These are phyloP conservation scores for Hylaea fasciaria DNA, from an alignment of 2,888 invertebrate species.

Conservation along the genomic window DNA sequence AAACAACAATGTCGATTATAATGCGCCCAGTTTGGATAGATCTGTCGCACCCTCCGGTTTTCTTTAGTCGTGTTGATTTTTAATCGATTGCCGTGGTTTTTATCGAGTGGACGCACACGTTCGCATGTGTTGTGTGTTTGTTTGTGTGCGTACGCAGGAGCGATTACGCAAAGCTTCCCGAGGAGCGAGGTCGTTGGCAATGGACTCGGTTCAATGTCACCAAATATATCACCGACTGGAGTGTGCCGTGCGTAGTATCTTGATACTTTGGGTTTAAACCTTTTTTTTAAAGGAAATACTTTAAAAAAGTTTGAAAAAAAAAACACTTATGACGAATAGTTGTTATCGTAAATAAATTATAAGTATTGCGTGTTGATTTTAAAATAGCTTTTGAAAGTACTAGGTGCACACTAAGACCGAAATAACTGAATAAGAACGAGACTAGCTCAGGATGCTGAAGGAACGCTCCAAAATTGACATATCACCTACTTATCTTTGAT, in stretches of 20 bases:
- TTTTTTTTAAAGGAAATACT: not conserved
- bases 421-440: no score
- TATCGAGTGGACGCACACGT: slow-evolving; percentile 33
- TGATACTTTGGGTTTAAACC: slow-evolving; percentile 57
- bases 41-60: slow-evolving; percentile 22
- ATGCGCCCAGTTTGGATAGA: slow-evolving; percentile 18
- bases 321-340: no score
- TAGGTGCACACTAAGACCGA: no score
- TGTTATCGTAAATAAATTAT: no score
- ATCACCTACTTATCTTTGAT: no score
- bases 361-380: no score
- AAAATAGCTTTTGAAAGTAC: no score
- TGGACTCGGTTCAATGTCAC: slow-evolving; percentile 85
- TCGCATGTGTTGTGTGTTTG: slow-evolving; percentile 28
- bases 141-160: slow-evolving; percentile 65
- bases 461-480: no score
- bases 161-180: slow-evolving; percentile 84
- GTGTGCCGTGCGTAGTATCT: slow-evolving; percentile 48
- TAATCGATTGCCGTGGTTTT: slow-evolving; percentile 37
- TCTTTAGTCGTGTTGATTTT: slow-evolving; percentile 24
- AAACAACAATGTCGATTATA: slow-evolving; percentile 21
- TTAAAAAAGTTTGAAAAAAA: no score
- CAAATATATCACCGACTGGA: slow-evolving; percentile 81
- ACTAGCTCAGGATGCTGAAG: no score
- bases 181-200: slow-evolving; percentile 84